These are phyloP conservation scores for Cyclophora albipunctata DNA, from an alignment of 2,888 invertebrate species.

Conservation along the genomic window DNA sequence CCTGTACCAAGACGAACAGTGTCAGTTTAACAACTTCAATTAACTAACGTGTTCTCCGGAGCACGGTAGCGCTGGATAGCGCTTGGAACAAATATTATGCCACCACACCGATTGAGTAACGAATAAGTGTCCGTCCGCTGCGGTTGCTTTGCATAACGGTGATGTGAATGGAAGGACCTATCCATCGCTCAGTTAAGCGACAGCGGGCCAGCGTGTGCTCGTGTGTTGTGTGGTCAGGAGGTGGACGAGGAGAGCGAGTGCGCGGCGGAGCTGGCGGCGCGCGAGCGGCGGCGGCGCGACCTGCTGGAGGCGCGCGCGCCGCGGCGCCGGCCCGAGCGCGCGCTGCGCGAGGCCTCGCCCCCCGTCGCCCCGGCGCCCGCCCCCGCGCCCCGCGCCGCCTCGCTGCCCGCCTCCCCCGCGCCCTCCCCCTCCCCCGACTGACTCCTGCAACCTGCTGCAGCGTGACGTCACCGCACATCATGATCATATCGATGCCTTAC, in stretches of 20 bases:
- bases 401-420: constrained; percentile 1
- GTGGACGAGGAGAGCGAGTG: constrained; percentile 80
- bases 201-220: neutral
- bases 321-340: constrained; percentile 51
- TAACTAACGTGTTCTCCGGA: neutral
- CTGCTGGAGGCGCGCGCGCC: constrained; percentile 42
- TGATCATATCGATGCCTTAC: no score
- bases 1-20: neutral
- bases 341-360: constrained; percentile 18
- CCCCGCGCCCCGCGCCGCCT: constrained; percentile 1
- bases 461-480: neutral
- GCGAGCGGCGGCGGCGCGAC: constrained; percentile 53
- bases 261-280: constrained; percentile 25
- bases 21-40: neutral
- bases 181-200: no score
- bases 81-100: no score
- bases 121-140: neutral
- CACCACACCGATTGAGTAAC: neutral
- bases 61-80: no score
- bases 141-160: no score
- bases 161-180: no score
- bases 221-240: constrained; percentile 60
- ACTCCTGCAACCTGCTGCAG: no score
- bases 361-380: constrained; percentile 26
- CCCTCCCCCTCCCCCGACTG: neutral